Conservation (phyloP, 2,113 vertebrate genomes). For the Oreochromis niloticus region DNA sequence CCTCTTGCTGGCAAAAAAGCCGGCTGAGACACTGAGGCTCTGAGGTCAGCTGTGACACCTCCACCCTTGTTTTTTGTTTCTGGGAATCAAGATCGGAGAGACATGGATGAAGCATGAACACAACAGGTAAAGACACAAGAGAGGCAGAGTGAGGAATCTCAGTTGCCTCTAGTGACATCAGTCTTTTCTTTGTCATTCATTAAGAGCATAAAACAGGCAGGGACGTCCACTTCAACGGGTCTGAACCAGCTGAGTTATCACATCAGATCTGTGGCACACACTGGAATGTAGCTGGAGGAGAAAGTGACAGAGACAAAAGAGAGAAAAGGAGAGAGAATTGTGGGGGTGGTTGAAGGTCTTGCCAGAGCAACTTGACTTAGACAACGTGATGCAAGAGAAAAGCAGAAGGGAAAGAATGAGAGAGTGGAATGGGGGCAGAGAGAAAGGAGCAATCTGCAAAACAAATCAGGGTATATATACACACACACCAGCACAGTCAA, state of each 20-base stretch:
- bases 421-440: neutral
- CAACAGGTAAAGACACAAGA: neutral
- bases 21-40: neutral
- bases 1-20: neutral
- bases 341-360: neutral
- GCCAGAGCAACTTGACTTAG: conserved; percentile 28
- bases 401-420: neutral
- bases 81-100: neutral
- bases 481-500: neutral
- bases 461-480: conserved; percentile 2
- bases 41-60: conserved; percentile 14
- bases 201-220: neutral
- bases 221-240: neutral
- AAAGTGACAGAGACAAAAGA: neutral
- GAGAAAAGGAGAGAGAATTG: neutral
- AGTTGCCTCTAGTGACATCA: neutral
- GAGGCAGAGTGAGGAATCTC: neutral
- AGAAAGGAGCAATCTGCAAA: conserved; percentile 16
- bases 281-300: neutral
- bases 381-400: neutral
- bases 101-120: neutral
- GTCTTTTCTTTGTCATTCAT: neutral
- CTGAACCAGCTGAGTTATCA: neutral
- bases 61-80: conserved; percentile 3
- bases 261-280: neutral